These are phyloP conservation scores for Eurois occulta DNA, from an alignment of 2,888 invertebrate genomes.

Conservation along the genomic window DNA sequence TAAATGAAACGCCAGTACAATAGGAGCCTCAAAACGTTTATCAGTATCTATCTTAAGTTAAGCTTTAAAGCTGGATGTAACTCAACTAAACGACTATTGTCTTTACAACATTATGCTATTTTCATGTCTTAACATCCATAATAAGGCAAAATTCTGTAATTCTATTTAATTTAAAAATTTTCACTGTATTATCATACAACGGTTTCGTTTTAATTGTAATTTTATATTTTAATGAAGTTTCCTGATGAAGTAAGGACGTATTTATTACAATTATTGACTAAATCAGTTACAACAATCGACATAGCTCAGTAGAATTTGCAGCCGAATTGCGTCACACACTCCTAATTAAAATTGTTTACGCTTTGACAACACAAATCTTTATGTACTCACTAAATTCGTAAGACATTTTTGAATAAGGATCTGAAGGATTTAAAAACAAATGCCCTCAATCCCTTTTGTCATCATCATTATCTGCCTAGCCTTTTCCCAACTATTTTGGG, in stretches of 20 bases:
- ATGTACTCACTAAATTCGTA: background rate
- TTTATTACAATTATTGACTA: conserved; percentile 50
- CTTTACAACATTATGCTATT: conserved; percentile 59
- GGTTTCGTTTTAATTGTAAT: conserved; percentile 6
- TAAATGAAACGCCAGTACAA: background rate
- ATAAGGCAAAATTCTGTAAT: conserved; percentile 64
- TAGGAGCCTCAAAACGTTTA: conserved; percentile 2
- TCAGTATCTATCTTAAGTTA: conserved; percentile 21
- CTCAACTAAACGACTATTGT: conserved; percentile 50
- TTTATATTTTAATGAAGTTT: conserved; percentile 24
- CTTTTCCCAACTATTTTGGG: too few species aligned
- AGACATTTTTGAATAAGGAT: too few species aligned
- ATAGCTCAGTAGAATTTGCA: conserved; percentile 21
- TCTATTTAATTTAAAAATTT: conserved; percentile 47
- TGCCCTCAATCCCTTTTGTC: too few species aligned
- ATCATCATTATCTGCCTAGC: too few species aligned
- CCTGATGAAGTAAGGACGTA: conserved; percentile 34
- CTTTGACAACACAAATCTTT: background rate
- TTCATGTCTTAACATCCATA: conserved; percentile 58
- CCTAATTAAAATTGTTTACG: background rate
- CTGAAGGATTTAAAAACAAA: too few species aligned
- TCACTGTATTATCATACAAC: conserved; percentile 16
- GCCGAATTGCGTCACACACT: conserved; percentile 2
- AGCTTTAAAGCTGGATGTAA: conserved; percentile 48
- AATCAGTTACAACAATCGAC: conserved; percentile 48